Conservation (phyloP, 2,113 vertebrate genomes). For the Paratilapia polleni region DNA sequence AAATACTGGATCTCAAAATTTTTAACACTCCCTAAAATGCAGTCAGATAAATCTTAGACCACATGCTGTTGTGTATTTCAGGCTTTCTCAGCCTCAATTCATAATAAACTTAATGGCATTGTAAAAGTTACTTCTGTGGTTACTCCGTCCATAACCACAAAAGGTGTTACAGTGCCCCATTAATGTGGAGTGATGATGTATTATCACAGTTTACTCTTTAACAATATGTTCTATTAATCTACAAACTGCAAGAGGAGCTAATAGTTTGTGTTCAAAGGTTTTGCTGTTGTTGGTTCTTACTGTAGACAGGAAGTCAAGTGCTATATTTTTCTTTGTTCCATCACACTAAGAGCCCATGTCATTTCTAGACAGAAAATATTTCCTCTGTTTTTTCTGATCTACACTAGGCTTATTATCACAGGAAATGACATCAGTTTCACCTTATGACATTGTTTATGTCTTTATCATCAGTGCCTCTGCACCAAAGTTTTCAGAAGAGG, state of each 20-base stretch:
- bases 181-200: no score
- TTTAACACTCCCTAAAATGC: no score
- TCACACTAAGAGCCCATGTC: background rate
- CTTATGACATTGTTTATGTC: background rate
- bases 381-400: conserved; percentile 22
- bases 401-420: conserved; percentile 13
- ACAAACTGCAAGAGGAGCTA: background rate
- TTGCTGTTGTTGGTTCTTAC: background rate
- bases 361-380: conserved; percentile 28
- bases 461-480: background rate
- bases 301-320: background rate
- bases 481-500: background rate
- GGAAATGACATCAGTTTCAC: conserved; percentile 28
- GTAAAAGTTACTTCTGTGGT: no score
- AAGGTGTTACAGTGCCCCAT: no score
- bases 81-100: no score
- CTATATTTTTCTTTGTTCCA: background rate
- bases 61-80: no score
- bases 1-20: no score
- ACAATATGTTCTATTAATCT: background rate
- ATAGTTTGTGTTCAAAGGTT: background rate
- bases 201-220: background rate
- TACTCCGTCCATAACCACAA: no score
- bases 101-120: no score
- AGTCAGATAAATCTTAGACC: no score